Base-by-base conservation (phyloP, 2,113 vertebrate genomes). In the Nycticryphes semicollaris region DNA sequence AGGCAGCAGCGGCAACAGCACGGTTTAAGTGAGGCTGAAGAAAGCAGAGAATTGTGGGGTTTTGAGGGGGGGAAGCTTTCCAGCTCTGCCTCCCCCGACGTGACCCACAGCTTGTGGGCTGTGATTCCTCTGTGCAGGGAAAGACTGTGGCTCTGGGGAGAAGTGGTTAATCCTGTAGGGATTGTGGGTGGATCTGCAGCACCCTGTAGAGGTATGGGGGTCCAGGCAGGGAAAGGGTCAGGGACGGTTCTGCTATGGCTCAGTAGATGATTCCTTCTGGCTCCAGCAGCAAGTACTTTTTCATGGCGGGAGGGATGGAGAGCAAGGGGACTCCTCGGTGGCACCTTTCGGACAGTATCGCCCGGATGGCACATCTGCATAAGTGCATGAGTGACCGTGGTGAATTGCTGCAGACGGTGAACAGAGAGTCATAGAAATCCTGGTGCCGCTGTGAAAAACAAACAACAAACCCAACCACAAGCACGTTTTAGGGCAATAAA, bases 301-400 rank as follows among this genome's bases (percentile, higher is more conserved):
- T 99, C 93, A 99, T 85, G 27, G 97, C 75, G 16, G 64, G 11
- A 6, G 99, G 99, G 79, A 99, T 97, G 80, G 98, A 97, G 80
- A 99, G 98, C 76, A 97, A 90, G 31, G 98, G 94, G 31, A 99
- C 97, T 14, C 93, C 97, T 56, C 20, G 95, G 83, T 99, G 98
- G 89, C 98, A 99, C 85, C 96, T 97, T 68, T 87, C 87, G 14
- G 81, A 93, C 92, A 99, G 12, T 0, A 68, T 37, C 7, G 68
- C 97, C 51, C 99, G 98, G 96, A 99, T 97, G 54, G 98, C 97
- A 84, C 99, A 99, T 93, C 99, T 98, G 84, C 98, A 95, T 64
- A 99, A 96, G 94, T 99, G 99, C 93, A 99, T 98, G 95, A 99
- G 98, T 11, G 98, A 98, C 87, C 99, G 98, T 13, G 99, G 99